Percentiles rank a stretch among this genome's conserved stretches.
These are phyloP conservation scores for Dicaeum eximium DNA, from an alignment of 2,113 vertebrate genomes.

Conservation along the genomic window DNA sequence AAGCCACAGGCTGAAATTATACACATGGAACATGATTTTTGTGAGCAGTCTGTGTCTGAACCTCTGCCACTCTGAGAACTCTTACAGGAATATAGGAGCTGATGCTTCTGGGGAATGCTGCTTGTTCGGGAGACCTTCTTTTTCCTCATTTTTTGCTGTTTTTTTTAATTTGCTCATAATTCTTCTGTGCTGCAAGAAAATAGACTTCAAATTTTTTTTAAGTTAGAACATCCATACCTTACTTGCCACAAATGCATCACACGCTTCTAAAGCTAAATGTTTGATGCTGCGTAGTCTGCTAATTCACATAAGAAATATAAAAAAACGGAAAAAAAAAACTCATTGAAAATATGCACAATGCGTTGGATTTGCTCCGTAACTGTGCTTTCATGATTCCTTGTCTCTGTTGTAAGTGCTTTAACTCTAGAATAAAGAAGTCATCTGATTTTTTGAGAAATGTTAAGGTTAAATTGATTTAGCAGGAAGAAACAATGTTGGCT, in stretches of 20 bases:
- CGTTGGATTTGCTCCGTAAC: neutral
- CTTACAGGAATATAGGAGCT: neutral
- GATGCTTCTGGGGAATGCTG: neutral
- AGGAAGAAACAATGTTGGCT: neutral
- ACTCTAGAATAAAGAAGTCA: neutral
- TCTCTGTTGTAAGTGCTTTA: neutral
- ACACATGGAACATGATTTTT: neutral
- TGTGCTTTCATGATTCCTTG: neutral
- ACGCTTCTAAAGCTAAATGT: neutral
- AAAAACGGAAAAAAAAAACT: neutral
- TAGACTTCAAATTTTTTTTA: neutral
- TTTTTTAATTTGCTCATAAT: neutral
- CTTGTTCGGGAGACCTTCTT: neutral
- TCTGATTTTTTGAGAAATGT: neutral
- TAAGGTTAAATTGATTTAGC: neutral
- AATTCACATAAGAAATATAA: neutral
- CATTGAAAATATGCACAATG: neutral
- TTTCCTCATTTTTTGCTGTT: neutral
- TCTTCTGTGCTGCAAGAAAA: neutral
- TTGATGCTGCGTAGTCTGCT: neutral
- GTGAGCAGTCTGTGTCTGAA: slow-evolving; percentile 14
- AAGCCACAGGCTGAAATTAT: neutral
- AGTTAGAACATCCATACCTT: neutral
- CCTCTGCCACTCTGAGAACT: neutral
- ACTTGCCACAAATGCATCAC: neutral